Conservation (phyloP, 2,888 invertebrate genomes). For the Trachelus stipa region DNA sequence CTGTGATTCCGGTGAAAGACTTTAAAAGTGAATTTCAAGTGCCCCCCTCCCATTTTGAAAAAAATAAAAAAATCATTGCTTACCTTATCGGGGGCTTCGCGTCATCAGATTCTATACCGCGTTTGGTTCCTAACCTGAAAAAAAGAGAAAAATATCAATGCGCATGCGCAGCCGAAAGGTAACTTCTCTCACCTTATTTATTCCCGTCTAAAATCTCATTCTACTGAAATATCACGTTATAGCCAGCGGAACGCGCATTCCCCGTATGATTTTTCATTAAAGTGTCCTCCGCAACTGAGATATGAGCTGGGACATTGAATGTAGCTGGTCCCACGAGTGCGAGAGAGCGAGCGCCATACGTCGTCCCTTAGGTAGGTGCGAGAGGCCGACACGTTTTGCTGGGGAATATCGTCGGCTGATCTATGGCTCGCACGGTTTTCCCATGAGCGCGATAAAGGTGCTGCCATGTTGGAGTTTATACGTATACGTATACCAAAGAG, state of each 20-base stretch:
- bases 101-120: neutral
- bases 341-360: slow-evolving; percentile 16
- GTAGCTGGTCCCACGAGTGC: slow-evolving; percentile 52
- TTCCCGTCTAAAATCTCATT: slow-evolving; percentile 63
- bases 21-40: neutral
- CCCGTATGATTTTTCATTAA: slow-evolving; percentile 66
- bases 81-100: neutral
- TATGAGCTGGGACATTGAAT: slow-evolving; percentile 64
- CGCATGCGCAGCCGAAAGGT: neutral
- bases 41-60: no score
- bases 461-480: slow-evolving; percentile 21
- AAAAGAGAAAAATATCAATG: neutral
- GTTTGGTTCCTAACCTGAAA: neutral
- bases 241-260: slow-evolving; percentile 54
- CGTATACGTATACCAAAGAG: slow-evolving; percentile 30
- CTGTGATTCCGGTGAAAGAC: no score
- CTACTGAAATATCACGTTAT: slow-evolving; percentile 56
- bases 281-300: slow-evolving; percentile 62
- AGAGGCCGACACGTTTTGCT: slow-evolving; percentile 40
- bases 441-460: slow-evolving; percentile 62
- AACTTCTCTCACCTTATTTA: slow-evolving; percentile 51
- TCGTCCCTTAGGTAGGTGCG: slow-evolving; percentile 9
- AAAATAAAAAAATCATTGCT: no score
- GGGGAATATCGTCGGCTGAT: slow-evolving; percentile 56
- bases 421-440: slow-evolving; percentile 52